phyloP scores from a whole-genome alignment of 2,888 invertebrate species.

The Trissolcus brochymenae region DNA sequence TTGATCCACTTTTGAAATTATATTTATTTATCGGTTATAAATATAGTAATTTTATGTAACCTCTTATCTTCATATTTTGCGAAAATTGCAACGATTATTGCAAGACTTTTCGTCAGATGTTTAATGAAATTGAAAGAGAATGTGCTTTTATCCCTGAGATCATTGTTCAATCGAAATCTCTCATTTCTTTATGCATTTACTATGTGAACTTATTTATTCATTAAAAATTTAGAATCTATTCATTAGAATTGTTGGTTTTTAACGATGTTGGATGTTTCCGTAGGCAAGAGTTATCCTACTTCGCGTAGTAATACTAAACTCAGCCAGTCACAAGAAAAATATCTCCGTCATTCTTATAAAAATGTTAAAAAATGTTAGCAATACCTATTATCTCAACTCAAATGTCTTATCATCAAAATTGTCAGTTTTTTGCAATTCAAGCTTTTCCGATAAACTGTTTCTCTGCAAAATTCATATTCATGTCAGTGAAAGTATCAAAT shows the following conservation, averaged over 20 bases:
- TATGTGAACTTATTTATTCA: constrained; percentile 32
- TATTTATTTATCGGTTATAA: constrained; percentile 17
- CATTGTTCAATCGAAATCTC: constrained; percentile 6
- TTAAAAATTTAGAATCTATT: no score
- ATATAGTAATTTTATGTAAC: constrained; percentile 17
- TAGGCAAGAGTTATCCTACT: constrained; percentile 44
- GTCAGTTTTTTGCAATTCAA: constrained; percentile 31
- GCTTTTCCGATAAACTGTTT: constrained; percentile 31
- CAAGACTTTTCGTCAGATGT: background rate
- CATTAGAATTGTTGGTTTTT: constrained; percentile 32
- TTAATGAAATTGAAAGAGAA: background rate
- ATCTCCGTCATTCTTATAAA: constrained; percentile 25
- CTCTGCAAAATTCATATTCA: constrained; percentile 40
- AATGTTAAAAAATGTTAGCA: background rate
- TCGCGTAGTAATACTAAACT: constrained; percentile 42
- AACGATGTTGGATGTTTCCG: constrained; percentile 6
- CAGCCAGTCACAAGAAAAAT: constrained; percentile 49
- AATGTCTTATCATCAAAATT: constrained; percentile 32
- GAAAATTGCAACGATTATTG: no score
- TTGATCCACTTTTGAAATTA: background rate
- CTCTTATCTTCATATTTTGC: background rate
- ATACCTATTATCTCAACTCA: background rate
- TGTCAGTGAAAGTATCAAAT: constrained; percentile 51
- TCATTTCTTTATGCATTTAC: constrained; percentile 13
- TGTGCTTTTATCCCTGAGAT: background rate